Conservation (phyloP, 1,140 invertebrate genomes). For the Drosophila bocqueti region DNA sequence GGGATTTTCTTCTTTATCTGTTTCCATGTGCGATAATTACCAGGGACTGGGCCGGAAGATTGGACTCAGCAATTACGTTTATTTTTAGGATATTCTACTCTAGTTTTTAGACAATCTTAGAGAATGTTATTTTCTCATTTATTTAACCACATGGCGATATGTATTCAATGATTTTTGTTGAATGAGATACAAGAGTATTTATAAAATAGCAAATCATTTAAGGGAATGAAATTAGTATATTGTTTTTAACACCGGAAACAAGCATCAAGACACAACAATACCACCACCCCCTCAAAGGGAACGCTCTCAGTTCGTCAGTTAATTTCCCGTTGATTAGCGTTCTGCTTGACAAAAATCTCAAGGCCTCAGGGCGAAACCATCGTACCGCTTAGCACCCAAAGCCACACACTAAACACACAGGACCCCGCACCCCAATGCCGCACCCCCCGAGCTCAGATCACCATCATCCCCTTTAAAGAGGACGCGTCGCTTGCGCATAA, state of each 20-base stretch:
- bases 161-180: background rate
- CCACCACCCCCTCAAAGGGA: background rate
- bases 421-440: constrained; percentile 25
- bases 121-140: background rate
- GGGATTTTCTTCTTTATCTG: background rate
- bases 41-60: background rate
- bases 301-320: constrained; percentile 17
- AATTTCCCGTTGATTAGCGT: constrained; percentile 71
- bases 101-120: background rate
- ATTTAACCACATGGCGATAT: background rate
- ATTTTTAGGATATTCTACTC: background rate
- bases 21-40: background rate
- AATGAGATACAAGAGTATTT: background rate
- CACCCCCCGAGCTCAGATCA: constrained; percentile 21
- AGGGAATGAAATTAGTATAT: background rate
- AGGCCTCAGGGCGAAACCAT: constrained; percentile 7
- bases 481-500: constrained; percentile 65
- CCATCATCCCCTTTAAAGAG: constrained; percentile 11
- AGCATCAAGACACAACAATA: background rate
- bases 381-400: constrained; percentile 30
- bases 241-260: background rate
- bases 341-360: constrained; percentile 20
- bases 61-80: no score
- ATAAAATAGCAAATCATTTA: background rate
- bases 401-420: constrained; percentile 57